Percentiles rank a stretch among this genome's conserved stretches.
Evolutionary conservation across 1,140 invertebrate genomes (phyloP).

Genomic region (Drosophila equinoxialis): DNA sequence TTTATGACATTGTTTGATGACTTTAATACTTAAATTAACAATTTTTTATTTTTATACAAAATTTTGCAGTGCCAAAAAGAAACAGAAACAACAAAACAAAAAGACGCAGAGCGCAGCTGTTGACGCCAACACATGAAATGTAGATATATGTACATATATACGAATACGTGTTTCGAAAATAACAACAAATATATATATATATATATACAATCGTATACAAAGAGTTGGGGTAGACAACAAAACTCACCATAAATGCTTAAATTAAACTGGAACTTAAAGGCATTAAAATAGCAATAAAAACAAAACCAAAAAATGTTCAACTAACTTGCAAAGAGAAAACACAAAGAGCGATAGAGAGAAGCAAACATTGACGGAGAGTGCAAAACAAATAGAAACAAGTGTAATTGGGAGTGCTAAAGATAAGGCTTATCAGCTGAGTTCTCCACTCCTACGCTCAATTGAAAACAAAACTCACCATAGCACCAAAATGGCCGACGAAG

Average conservation of each 20-base stretch:
- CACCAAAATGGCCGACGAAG: constrained; percentile 65
- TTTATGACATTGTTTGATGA: constrained; percentile 21
- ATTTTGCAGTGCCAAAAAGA: constrained; percentile 57
- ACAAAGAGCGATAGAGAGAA: neutral
- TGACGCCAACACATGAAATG: constrained; percentile 37
- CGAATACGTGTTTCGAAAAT: constrained; percentile 57
- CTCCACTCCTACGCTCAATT: neutral
- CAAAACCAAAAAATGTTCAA: neutral
- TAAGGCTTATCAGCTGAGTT: constrained; percentile 32
- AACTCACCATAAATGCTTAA: constrained; percentile 33
- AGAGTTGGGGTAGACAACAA: constrained; percentile 23
- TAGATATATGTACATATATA: constrained; percentile 46
- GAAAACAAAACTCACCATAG: constrained; percentile 4
- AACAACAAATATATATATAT: constrained; percentile 30
- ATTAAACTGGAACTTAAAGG: constrained; percentile 30
- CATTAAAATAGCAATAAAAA: constrained; percentile 3
- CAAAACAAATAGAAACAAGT: constrained; percentile 17
- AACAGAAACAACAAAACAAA: constrained; percentile 26
- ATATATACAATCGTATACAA: constrained; percentile 54
- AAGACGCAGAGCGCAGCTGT: constrained; percentile 35
- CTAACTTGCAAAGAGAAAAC: neutral
- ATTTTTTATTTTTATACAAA: constrained; percentile 39
- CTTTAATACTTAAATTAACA: constrained; percentile 25
- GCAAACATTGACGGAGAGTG: neutral
- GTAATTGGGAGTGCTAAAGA: constrained; percentile 19